These are phyloP conservation scores for Brienomyrus brachyistius DNA, from an alignment of 2,113 vertebrate species.

Conservation along the genomic window DNA sequence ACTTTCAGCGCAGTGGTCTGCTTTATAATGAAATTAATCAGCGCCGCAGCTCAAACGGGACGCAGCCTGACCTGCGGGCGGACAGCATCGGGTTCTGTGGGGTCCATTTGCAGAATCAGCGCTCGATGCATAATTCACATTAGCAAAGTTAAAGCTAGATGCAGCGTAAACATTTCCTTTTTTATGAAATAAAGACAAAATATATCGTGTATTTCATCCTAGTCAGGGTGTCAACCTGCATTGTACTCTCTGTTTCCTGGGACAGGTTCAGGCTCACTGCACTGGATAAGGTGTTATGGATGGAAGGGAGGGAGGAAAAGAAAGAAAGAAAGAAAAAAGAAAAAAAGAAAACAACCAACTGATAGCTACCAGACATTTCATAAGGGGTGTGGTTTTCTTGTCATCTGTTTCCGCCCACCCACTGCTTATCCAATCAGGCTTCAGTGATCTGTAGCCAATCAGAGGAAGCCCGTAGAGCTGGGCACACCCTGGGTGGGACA, in stretches of 20 bases:
- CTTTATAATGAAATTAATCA: not conserved
- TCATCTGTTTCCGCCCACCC: not conserved
- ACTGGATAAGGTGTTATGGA: not conserved
- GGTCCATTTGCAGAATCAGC: not conserved
- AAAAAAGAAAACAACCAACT: not conserved
- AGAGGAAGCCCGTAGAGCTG: not conserved
- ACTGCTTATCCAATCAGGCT: not conserved
- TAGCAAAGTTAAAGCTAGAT: not conserved
- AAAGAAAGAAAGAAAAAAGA: not conserved
- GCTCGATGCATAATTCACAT: not conserved
- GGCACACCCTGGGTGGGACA: not conserved
- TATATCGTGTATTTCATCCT: not conserved
- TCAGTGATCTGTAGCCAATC: not conserved
- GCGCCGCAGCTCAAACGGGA: not conserved
- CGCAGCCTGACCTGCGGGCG: not conserved
- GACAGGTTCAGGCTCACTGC: not conserved
- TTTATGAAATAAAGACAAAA: not conserved
- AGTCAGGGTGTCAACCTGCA: not conserved
- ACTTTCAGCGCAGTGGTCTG: not conserved
- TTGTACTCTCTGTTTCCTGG: not conserved
- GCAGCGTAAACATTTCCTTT: not conserved
- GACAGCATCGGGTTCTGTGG: not conserved
- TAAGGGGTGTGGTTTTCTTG: not conserved
- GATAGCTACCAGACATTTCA: not conserved
- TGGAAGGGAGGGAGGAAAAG: not conserved